phyloP scores from a whole-genome alignment of 1,140 invertebrate genomes.

The Harpegnathos saltator region DNA sequence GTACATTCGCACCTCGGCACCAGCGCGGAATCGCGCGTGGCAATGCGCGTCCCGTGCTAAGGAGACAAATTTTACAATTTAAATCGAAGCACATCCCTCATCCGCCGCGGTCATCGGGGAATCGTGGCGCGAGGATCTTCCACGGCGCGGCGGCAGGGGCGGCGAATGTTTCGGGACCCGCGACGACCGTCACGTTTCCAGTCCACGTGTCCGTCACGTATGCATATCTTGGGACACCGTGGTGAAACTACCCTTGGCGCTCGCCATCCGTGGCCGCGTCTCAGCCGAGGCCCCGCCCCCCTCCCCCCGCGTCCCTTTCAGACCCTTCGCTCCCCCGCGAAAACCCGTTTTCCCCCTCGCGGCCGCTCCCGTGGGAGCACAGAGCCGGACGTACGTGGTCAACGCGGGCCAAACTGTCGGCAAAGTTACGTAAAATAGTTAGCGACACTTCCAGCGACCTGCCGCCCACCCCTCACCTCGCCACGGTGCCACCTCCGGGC shows the following conservation, averaged over 20 bases:
- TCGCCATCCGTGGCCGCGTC: slow-evolving; percentile 68
- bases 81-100: slow-evolving; percentile 70
- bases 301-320: slow-evolving; percentile 40
- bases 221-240: slow-evolving; percentile 86
- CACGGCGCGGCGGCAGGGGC: slow-evolving; percentile 11
- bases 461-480: slow-evolving; percentile 24
- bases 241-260: slow-evolving; percentile 79
- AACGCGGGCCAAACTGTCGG: slow-evolving; percentile 86
- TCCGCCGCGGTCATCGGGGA: slow-evolving; percentile 55
- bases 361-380: slow-evolving; percentile 80
- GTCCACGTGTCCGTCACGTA: slow-evolving; percentile 84
- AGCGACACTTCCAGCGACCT: slow-evolving; percentile 84
- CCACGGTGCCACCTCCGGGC: slow-evolving; percentile 69
- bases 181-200: slow-evolving; percentile 81
- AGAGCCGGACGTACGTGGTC: slow-evolving; percentile 85
- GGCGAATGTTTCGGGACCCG: slow-evolving; percentile 46
- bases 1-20: neutral
- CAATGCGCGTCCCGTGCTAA: neutral
- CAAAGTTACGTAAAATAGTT: slow-evolving; percentile 87
- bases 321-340: slow-evolving; percentile 49
- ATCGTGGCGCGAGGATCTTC: slow-evolving; percentile 56
- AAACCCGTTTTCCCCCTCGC: slow-evolving; percentile 57
- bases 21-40: neutral
- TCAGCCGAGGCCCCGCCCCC: slow-evolving; percentile 36
- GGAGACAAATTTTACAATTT: slow-evolving; percentile 73